Percentiles rank a stretch among this genome's conserved stretches.
These are phyloP conservation scores for Amblyteles armatorius DNA, from an alignment of 2,888 invertebrate species.

Conservation along the genomic window DNA sequence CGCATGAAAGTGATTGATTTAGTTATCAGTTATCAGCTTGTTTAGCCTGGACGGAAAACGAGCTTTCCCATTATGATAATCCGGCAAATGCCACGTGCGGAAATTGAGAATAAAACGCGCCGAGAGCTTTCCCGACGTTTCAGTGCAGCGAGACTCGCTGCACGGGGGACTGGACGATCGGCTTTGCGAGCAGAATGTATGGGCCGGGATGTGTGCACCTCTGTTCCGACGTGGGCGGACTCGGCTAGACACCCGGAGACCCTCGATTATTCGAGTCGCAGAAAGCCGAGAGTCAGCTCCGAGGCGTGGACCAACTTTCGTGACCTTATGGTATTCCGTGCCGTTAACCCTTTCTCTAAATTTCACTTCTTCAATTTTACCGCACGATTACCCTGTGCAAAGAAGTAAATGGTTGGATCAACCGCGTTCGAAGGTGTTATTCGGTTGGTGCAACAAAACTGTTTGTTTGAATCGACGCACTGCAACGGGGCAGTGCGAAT, in stretches of 20 bases:
- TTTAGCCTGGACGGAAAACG: background rate
- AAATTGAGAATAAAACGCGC: constrained; percentile 12
- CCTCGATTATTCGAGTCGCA: constrained; percentile 56
- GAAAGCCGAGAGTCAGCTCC: constrained; percentile 66
- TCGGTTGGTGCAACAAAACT: too few species aligned
- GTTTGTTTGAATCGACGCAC: too few species aligned
- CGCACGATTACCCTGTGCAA: background rate
- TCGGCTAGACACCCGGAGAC: constrained; percentile 71
- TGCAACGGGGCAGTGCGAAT: background rate
- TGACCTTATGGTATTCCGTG: background rate
- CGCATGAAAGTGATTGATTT: constrained; percentile 21
- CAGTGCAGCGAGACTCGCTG: background rate
- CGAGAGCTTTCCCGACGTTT: constrained; percentile 9
- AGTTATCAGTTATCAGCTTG: constrained; percentile 10
- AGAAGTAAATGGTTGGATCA: too few species aligned
- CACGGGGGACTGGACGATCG: constrained; percentile 40
- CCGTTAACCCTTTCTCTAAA: background rate
- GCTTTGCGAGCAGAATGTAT: constrained; percentile 42
- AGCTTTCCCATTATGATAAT: background rate
- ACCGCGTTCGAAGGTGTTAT: too few species aligned
- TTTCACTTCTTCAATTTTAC: background rate
- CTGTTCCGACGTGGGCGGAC: constrained; percentile 73
- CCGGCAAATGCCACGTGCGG: background rate
- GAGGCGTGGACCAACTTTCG: constrained; percentile 30
- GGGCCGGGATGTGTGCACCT: constrained; percentile 5